Base-by-base conservation (phyloP, 2,797 vertebrate species). In the Harpagifer antarcticus region DNA sequence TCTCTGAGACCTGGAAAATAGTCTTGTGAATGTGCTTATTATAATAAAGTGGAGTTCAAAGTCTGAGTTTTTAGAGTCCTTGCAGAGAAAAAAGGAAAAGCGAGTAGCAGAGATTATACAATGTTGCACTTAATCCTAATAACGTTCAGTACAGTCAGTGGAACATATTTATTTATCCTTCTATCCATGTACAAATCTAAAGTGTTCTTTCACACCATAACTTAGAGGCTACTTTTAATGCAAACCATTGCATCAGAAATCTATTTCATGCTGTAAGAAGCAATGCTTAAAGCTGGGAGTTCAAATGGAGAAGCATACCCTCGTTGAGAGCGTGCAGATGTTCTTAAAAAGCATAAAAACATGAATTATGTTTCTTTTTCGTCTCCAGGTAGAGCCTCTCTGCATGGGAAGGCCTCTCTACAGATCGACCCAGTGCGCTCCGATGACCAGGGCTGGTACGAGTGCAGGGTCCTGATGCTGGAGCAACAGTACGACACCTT, bases 361-460 rank as follows among this genome's bases (percentile, higher is more conserved):
- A 37, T 37, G 33, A 37, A 37, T 3, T 1, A 49, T 37, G n/a
- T 2, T 45, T 6, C 14, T 3, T 1, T 1, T 45, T 10, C 67
- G 53, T 79, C 42, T 84, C 13, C 88, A 99, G 98, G 98, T 85
- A 95, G 98, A 91, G 96, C 97, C 82, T 96, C 95, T 93, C 96
- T 99, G 86, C 96, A 99, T 17, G 98, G 96, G 93, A 98, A 99
- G 89, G 98, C 98, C 12, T 99, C 98, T 58, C 93, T 99, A 90
- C 98, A 97, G 93, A 97, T 99, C 47, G 97, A 99, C 50, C 97
- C 97, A 72, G 95, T 98, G 71, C 98, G 97, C 92, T 98, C 97
- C 0, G 98, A 99, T 88, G 98, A 99, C 95, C 98, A 99, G 93
- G 98, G 98, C 94, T 99, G 98, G 98, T 99, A 99, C 45, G 98